A percentile compares a stretch with the other conserved stretches of the same genome.
Evolutionary conservation across 2,888 invertebrate species (phyloP).

Genomic region (Spicauda simplicius): DNA sequence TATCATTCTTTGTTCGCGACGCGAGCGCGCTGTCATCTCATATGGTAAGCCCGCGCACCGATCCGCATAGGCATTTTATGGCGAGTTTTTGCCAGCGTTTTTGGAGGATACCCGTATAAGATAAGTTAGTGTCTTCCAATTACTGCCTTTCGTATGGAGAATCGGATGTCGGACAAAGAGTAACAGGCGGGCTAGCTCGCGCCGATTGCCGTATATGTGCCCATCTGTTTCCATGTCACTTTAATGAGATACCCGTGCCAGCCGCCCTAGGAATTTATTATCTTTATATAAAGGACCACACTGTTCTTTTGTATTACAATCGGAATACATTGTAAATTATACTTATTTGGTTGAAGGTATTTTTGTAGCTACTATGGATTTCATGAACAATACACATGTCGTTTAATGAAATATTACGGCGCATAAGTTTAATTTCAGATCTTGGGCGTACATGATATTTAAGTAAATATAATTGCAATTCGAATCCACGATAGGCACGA

Average conservation of each 20-base stretch:
- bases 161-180: slow-evolving; percentile 64
- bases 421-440: no score
- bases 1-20: slow-evolving; percentile 75
- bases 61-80: slow-evolving; percentile 48
- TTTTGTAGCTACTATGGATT: background rate
- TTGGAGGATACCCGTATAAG: slow-evolving; percentile 71
- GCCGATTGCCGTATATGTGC: slow-evolving; percentile 59
- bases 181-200: slow-evolving; percentile 54
- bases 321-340: slow-evolving; percentile 3
- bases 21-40: slow-evolving; percentile 71
- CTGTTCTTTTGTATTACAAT: slow-evolving; percentile 17
- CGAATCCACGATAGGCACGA: no score
- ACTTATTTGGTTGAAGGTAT: background rate
- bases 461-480: no score
- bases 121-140: slow-evolving; percentile 61
- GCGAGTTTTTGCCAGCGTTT: slow-evolving; percentile 69
- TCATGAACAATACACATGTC: background rate
- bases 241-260: slow-evolving; percentile 59
- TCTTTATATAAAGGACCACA: slow-evolving; percentile 24
- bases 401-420: no score
- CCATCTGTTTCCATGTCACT: slow-evolving; percentile 57
- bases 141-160: slow-evolving; percentile 55
- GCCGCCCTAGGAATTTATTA: slow-evolving; percentile 34
- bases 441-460: no score
- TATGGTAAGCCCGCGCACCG: slow-evolving; percentile 53